phyloP scores from a whole-genome alignment of 2,113 vertebrate species.

The Bubo scandiacus region DNA sequence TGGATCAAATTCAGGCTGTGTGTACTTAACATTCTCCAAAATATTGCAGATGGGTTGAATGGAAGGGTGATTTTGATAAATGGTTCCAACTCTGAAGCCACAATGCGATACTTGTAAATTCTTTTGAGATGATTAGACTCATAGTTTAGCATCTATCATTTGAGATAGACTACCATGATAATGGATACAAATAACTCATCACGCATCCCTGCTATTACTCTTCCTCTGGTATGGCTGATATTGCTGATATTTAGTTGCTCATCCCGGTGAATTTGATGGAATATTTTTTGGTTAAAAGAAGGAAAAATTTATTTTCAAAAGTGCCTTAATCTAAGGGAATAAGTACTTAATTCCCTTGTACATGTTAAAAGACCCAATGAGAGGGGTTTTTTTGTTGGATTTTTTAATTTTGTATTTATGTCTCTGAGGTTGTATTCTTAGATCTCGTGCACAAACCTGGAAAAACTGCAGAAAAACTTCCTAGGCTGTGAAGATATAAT shows the following conservation, averaged over 20 bases:
- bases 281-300: neutral
- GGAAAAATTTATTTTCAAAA: neutral
- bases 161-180: neutral
- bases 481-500: neutral
- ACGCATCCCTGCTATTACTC: neutral
- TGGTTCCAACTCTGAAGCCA: neutral
- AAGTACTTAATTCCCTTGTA: neutral
- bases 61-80: neutral
- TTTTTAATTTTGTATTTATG: neutral
- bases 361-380: fast-evolving
- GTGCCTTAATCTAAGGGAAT: neutral
- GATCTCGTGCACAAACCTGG: neutral
- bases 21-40: neutral
- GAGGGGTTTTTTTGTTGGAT: fast-evolving
- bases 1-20: neutral
- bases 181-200: neutral
- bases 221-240: neutral
- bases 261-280: neutral
- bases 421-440: neutral
- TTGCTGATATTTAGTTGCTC: neutral
- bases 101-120: neutral
- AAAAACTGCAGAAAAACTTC: neutral
- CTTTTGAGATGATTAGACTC: neutral
- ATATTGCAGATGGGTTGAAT: neutral
- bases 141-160: neutral